Base-by-base conservation (phyloP, 1,140 invertebrate species). In the Reticulitermes speratus region DNA sequence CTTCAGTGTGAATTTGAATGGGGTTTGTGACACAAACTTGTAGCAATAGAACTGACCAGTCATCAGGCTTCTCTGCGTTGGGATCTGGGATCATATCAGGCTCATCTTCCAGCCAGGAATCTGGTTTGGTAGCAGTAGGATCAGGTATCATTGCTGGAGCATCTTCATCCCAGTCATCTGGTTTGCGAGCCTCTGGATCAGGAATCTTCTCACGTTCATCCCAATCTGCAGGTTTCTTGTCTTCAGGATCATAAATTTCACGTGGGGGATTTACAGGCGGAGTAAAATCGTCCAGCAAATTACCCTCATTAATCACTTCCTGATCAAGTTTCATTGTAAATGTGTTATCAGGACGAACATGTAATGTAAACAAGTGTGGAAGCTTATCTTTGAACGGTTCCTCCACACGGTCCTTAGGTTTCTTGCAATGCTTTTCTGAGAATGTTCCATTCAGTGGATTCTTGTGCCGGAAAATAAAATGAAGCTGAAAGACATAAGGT, bases 401-500 rank as follows among this genome's bases (percentile, higher is more conserved):
- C 89, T 98, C 97, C 32, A 99, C 89, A 83, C 95, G 94, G 82
- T 95, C 96, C 90, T 95, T 95, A 48, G 97, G 95, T 90, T 97
- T 97, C 90, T 98, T 98, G 89, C 96, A 96, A 89, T 98, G 97
- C 89, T 98, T 98, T 90, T 98, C 97, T 88, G 96, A 95, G 88
- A 97, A 93, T 25, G 94, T 94, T 75, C 96, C 97, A 90, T 98
- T 99, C 88, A 96, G 93, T 25, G 98, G 98, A 92, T 99, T 99
- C 91, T 95, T 96, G 91, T 99, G 98, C 83, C 96, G 94, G 92
- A 99, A 98, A 90, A 99, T 99, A 90, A 99, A 99, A 91, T 99
- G 99, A 84, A 99, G 92, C 94, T 95, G 88, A 85, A 93, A 91
- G 90, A 88, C 88, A 89, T 89, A 86, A 86, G 83, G 82, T 82